A percentile compares a stretch with the other conserved stretches of the same genome.
Conservation (phyloP, 2,797 vertebrate genomes). For the Heliangelus exortis region DNA sequence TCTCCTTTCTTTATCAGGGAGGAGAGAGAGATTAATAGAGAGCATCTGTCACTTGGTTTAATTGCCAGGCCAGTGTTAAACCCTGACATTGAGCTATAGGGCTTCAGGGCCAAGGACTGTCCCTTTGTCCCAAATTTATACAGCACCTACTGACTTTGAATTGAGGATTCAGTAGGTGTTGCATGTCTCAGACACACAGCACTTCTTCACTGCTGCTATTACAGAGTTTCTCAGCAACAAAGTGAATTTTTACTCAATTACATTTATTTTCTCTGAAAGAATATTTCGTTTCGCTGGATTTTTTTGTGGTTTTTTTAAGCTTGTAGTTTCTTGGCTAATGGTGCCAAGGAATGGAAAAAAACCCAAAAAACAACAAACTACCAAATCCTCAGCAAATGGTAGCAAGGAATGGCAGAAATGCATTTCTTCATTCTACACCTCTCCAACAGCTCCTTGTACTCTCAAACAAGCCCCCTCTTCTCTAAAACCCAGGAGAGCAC, state of each 20-base stretch:
- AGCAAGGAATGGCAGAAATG: not conserved
- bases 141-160: not conserved
- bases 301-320: not conserved
- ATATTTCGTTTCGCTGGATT: not conserved
- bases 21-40: too few species aligned
- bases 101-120: not conserved
- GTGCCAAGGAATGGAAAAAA: not conserved
- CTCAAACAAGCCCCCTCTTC: not conserved
- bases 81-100: too few species aligned
- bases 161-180: not conserved
- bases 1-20: too few species aligned
- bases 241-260: not conserved
- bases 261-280: not conserved
- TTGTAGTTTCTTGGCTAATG: not conserved
- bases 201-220: not conserved
- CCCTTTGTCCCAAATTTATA: not conserved
- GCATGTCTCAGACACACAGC: not conserved
- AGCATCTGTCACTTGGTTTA: too few species aligned
- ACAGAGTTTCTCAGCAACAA: not conserved
- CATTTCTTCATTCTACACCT: not conserved
- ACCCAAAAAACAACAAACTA: too few species aligned
- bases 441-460: not conserved
- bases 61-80: too few species aligned
- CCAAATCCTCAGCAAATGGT: not conserved
- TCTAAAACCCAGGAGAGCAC: not conserved